phyloP scores from a whole-genome alignment of 2,888 invertebrate species.

The Crematogaster levior region DNA sequence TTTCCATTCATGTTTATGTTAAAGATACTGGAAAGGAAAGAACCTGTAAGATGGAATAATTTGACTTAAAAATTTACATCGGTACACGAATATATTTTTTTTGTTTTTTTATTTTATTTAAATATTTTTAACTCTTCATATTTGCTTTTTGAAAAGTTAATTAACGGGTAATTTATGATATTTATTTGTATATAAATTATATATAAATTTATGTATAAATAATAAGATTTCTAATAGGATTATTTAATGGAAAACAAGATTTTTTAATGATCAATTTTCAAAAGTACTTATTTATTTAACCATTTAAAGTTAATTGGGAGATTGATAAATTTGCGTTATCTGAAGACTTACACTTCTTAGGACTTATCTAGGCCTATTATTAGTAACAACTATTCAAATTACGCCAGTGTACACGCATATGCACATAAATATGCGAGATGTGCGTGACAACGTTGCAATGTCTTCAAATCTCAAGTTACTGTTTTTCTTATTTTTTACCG shows the following conservation, averaged over 20 bases:
- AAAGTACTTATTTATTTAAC: background rate
- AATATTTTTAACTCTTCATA: background rate
- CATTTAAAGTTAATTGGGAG: constrained; percentile 8
- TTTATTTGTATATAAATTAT: no score
- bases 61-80: background rate
- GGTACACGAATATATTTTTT: background rate
- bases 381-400: constrained; percentile 61
- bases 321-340: constrained; percentile 9
- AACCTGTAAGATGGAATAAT: background rate
- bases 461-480: constrained; percentile 2
- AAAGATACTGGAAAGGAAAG: background rate
- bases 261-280: background rate
- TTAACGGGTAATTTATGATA: background rate
- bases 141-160: background rate
- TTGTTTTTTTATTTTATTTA: background rate
- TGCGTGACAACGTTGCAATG: constrained; percentile 32
- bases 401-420: constrained; percentile 28
- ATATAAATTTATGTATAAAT: no score
- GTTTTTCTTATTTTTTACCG: constrained; percentile 22
- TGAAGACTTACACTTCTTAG: constrained; percentile 5
- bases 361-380: no score
- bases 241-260: constrained; percentile 1
- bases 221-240: background rate
- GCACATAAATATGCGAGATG: constrained; percentile 15
- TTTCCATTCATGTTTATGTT: background rate